A percentile compares a stretch with the other conserved stretches of the same genome.
These are phyloP conservation scores for Pionites leucogaster DNA, from an alignment of 2,113 vertebrate genomes.

Conservation along the genomic window DNA sequence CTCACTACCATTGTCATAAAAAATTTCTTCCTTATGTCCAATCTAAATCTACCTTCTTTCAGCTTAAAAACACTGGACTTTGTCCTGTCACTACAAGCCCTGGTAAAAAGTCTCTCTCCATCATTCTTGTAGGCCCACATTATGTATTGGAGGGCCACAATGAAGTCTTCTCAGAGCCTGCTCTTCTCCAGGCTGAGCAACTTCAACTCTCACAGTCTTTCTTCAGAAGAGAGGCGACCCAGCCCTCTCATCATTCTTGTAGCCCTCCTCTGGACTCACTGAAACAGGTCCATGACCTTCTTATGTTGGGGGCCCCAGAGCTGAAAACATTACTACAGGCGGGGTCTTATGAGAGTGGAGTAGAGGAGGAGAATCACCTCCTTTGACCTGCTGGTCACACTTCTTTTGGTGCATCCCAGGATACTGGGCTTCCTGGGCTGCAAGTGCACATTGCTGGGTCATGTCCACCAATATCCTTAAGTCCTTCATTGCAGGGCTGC, in stretches of 20 bases:
- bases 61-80: not conserved
- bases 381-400: not conserved
- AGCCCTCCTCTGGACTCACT: not conserved
- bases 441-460: not conserved
- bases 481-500: not conserved
- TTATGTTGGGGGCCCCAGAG: not conserved
- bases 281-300: not conserved
- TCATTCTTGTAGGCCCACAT: not conserved
- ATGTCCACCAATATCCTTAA: not conserved
- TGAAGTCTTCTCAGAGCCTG: not conserved
- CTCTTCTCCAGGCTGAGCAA: not conserved
- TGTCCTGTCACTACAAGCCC: not conserved
- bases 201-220: not conserved
- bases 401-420: not conserved
- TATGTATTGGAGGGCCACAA: not conserved
- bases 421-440: not conserved
- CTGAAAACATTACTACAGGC: not conserved
- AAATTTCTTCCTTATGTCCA: not conserved
- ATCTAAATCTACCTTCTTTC: not conserved
- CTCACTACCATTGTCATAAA: not conserved
- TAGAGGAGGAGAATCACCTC: not conserved
- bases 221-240: not conserved
- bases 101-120: not conserved
- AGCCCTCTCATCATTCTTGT: not conserved
- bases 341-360: not conserved